Percentiles rank a stretch among this genome's conserved stretches.
phyloP scores from a whole-genome alignment of 2,113 vertebrate genomes.

The Micronycteris hirsuta region DNA sequence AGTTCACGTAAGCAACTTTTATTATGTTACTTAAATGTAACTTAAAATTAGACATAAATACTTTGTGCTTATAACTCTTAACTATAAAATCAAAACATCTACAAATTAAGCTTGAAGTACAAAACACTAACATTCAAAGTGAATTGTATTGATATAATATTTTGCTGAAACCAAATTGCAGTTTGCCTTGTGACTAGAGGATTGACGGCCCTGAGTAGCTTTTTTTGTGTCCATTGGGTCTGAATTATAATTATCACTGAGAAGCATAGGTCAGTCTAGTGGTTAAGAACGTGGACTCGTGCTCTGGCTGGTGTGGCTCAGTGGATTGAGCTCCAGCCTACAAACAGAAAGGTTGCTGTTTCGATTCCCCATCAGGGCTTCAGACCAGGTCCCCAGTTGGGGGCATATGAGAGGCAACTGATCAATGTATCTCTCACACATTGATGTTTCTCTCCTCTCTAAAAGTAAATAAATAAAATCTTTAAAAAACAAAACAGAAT shows the following conservation, averaged over 20 bases:
- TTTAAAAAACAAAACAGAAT: not conserved
- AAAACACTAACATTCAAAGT: conserved; percentile 25
- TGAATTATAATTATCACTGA: not conserved
- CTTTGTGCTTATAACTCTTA: not conserved
- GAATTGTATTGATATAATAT: not conserved
- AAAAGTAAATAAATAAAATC: too few species aligned
- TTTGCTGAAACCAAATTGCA: not conserved
- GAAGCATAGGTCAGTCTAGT: not conserved
- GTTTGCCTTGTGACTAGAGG: not conserved
- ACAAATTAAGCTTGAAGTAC: not conserved
- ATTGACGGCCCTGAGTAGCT: not conserved
- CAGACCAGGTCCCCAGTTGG: too few species aligned
- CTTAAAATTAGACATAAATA: not conserved
- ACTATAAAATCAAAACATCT: not conserved
- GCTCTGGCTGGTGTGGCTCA: too few species aligned
- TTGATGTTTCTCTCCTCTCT: too few species aligned
- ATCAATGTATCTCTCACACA: too few species aligned
- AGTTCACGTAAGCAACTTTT: not conserved
- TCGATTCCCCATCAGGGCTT: too few species aligned
- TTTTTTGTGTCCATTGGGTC: not conserved
- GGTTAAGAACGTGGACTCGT: not conserved
- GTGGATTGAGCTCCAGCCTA: too few species aligned
- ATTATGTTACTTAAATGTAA: not conserved
- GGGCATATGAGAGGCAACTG: too few species aligned
- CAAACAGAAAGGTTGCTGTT: too few species aligned